Percentiles rank a stretch among this genome's conserved stretches.
Evolutionary conservation across 2,888 invertebrate genomes (phyloP).

Genomic region (Exocentrus adspersus): DNA sequence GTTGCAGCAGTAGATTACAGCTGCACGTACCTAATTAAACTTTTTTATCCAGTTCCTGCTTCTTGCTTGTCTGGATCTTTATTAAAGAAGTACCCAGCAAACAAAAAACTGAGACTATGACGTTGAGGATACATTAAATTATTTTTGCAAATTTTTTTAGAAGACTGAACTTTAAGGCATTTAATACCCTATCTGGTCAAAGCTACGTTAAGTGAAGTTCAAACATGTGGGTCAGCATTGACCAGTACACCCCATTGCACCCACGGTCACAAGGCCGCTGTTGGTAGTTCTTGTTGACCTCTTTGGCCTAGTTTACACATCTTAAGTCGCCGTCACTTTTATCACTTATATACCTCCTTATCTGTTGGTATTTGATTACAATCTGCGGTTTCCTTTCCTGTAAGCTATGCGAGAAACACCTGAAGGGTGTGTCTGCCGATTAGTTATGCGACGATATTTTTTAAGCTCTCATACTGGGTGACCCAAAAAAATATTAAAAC

Average conservation of each 20-base stretch:
- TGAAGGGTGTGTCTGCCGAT: background rate
- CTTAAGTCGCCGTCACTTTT: background rate
- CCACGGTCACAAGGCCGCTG: conserved; percentile 46
- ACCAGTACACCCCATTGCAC: conserved; percentile 37
- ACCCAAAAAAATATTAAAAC: too few species aligned
- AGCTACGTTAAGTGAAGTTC: background rate
- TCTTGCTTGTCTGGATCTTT: too few species aligned
- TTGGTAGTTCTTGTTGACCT: conserved; percentile 23
- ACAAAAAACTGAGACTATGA: too few species aligned
- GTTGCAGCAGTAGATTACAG: too few species aligned
- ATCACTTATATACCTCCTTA: background rate
- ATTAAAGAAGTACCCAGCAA: too few species aligned
- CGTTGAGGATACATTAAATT: too few species aligned
- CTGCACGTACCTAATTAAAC: too few species aligned
- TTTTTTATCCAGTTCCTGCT: too few species aligned
- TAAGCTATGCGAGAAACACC: background rate
- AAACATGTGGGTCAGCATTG: conserved; percentile 38
- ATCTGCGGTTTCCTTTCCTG: background rate
- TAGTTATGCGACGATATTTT: background rate
- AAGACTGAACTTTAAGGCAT: background rate
- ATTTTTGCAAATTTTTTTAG: background rate
- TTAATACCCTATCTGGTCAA: background rate
- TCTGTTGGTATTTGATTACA: background rate
- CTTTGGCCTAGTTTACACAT: conserved; percentile 24
- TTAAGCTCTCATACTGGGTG: too few species aligned